Percentiles rank a stretch among this genome's conserved stretches.
Conservation (phyloP, 2,797 vertebrate species). For the Limosa lapponica region DNA sequence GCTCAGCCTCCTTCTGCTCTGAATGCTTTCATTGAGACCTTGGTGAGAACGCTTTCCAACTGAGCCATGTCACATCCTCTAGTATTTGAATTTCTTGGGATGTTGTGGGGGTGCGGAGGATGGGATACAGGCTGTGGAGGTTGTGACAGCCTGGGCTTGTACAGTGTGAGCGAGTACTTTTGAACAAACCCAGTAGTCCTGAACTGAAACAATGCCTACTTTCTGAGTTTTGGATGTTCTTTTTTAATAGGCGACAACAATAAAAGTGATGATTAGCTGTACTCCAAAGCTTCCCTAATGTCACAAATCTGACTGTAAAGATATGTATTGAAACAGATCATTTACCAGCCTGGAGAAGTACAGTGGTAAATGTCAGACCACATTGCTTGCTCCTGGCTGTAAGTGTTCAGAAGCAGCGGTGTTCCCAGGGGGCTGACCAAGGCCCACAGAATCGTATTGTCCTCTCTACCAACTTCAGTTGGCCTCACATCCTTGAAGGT, state of each 20-base stretch:
- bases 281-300: neutral
- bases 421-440: neutral
- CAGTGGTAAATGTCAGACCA: neutral
- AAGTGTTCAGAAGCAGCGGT: neutral
- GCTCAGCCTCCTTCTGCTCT: neutral
- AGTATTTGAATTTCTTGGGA: neutral
- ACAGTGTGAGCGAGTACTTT: neutral
- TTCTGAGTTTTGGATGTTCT: neutral
- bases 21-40: constrained; percentile 30
- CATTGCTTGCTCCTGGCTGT: neutral
- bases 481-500: neutral
- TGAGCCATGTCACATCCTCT: neutral
- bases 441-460: neutral
- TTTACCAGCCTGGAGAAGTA: neutral
- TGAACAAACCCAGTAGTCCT: neutral
- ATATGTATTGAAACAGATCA: neutral
- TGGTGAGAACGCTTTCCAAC: neutral
- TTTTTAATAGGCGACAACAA: neutral
- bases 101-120: neutral
- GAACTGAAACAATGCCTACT: neutral
- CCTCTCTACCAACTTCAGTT: neutral
- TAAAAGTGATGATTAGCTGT: neutral
- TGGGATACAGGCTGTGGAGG: neutral
- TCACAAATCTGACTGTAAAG: neutral
- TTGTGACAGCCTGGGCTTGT: neutral